These are phyloP conservation scores for Steatocranus sp. DNA, from an alignment of 2,797 vertebrate genomes.

Conservation along the genomic window DNA sequence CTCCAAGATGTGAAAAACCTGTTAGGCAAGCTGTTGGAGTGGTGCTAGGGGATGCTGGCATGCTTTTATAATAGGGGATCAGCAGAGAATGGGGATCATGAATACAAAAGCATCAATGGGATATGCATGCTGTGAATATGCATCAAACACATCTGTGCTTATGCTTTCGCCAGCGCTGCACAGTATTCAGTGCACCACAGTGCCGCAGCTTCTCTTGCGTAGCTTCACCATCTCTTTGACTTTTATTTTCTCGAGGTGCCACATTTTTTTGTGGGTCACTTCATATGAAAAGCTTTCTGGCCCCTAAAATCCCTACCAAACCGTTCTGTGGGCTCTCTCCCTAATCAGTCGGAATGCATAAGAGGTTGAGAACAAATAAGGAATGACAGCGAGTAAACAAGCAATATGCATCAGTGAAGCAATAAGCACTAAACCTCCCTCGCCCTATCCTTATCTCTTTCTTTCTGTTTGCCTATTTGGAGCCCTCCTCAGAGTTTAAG, in stretches of 20 bases:
- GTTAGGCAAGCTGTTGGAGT: constrained; percentile 42
- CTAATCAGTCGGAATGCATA: constrained; percentile 47
- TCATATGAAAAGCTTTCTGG: constrained; percentile 33
- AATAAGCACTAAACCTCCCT: constrained; percentile 55
- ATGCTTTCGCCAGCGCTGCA: neutral
- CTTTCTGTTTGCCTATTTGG: neutral
- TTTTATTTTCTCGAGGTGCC: constrained; percentile 18
- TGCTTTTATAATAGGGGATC: constrained; percentile 56
- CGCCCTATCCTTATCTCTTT: neutral
- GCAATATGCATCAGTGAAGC: constrained; percentile 70
- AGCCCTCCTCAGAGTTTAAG: neutral
- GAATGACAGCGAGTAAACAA: constrained; percentile 59
- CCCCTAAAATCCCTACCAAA: constrained; percentile 29
- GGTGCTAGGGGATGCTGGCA: constrained; percentile 33
- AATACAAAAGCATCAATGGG: constrained; percentile 59
- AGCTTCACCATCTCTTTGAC: constrained; percentile 17
- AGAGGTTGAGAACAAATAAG: constrained; percentile 34
- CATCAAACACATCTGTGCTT: constrained; percentile 52
- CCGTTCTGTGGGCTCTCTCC: constrained; percentile 30
- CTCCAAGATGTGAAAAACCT: constrained; percentile 44
- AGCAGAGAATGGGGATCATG: constrained; percentile 52
- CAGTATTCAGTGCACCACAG: constrained; percentile 6
- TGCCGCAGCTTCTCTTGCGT: constrained; percentile 11
- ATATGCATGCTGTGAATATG: constrained; percentile 49
- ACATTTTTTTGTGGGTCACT: constrained; percentile 48